Base-by-base conservation (phyloP, 1,140 invertebrate genomes). In the Hylaeus anthracinus region DNA sequence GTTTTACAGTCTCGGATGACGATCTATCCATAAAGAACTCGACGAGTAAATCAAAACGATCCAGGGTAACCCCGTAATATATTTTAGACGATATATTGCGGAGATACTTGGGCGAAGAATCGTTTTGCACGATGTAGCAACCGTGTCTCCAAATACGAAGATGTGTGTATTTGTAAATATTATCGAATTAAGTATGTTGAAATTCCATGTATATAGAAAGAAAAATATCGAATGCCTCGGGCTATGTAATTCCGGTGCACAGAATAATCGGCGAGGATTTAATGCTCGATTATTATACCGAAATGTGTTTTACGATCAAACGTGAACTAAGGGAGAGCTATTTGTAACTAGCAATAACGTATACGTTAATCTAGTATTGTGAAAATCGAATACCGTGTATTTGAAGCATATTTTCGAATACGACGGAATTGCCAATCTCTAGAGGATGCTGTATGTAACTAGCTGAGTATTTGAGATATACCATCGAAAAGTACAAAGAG, bases 91-190 rank as follows among this genome's bases (percentile, higher is more conserved):
- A 45, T 51, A 53, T 53, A 51, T 75, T 66, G 15, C 39, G 10
- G 10, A 15, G 14, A 48, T 48, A 48, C 26, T 14, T 67, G 14
- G 43, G 58, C 1, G 26, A 60, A 14, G 14, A 12, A 51, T 61
- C 2, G 15, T 10, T 61, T 79, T 73, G 60, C 65, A 72, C n/a
- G 37, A 51, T 71, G 53, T 66, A 78, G 15, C n/a, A 39, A 26
- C 9, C 76, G 61, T 78, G 66, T 77, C 64, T 41, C 10, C 51
- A 58, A 60, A 60, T 15, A 64, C 15, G 63, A 71, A 53, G 10
- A 48, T 53, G 51, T 81, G 79, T 89, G 78, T 85, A 84, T 82
- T 79, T 87, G 85, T 87, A 89, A 88, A 85, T 88, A 88, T n/a
- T 82, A 82, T 88, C 67, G 76, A 84, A 87, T 81, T 90, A 89